Evolutionary conservation across 2,888 invertebrate genomes (phyloP), one percentile per base, ranked within the genome.

Genomic region (Hirtodrosophila confusa): DNA sequence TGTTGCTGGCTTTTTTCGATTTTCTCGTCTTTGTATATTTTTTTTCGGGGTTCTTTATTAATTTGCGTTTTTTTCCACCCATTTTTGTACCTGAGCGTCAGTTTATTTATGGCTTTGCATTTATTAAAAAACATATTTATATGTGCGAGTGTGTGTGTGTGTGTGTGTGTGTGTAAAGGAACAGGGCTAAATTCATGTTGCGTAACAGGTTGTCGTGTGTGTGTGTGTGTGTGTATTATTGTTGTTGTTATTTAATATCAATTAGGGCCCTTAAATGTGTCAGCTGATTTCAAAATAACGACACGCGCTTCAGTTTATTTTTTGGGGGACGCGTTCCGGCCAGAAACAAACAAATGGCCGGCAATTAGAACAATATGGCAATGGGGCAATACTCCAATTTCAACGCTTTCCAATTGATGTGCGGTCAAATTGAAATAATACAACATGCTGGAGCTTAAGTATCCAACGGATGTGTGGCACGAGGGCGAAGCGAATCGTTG

Each of bases 361-460:
- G 86, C 82, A 83, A 83, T 83, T 83, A 83, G 86, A 86, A 83
- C 83, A 83, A 86, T 82, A 78, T 82, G 82, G 83, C 83, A 67
- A 75, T 75, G 75, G 61, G 51, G 69, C 69, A 75, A 75, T 83
- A 73, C 64, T 68, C 69, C 67, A 80, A 75, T 83, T 86, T 83
- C 62, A 76, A 67, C 79, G 75, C 69, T 73, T 65, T 75, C 63
- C 73, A 80, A 75, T 80, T 83, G 79, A 69, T 71, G 56, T 57
- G 69, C 40, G 75, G 61, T 66, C 66, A 47, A 65, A 64, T 77
- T 62, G 72, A 72, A 75, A 72, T 62, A 60, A 55, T 69, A 39
- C 54, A 5, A 39, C 54, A 5, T 0, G 7, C 9, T 31, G 31
- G 10, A 45, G 70, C 65, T 62, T 68, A 56, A 68, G 55, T 41